Evolutionary conservation across 2,888 invertebrate species (phyloP).

Genomic region (Mystacides longicornis): DNA sequence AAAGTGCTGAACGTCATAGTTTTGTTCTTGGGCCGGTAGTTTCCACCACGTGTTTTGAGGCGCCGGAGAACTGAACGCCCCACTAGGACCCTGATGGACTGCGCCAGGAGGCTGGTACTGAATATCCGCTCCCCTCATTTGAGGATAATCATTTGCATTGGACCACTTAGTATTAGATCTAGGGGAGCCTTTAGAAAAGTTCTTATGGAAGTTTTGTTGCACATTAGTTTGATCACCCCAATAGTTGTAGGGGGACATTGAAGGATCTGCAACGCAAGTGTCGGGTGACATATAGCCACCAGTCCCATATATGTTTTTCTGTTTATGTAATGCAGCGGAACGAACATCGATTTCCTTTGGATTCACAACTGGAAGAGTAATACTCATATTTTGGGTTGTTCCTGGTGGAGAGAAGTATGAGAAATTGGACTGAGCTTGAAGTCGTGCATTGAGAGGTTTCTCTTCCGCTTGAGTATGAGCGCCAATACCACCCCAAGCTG

Average conservation of each 20-base stretch:
- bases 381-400: slow-evolving; percentile 35
- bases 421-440: slow-evolving; percentile 12
- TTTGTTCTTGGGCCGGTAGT: slow-evolving; percentile 13
- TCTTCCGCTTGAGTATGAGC: background rate
- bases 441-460: background rate
- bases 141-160: slow-evolving; percentile 5
- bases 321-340: slow-evolving; percentile 45
- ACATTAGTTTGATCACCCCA: slow-evolving; percentile 9
- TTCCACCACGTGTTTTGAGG: slow-evolving; percentile 17
- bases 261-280: slow-evolving; percentile 5
- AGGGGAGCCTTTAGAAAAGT: slow-evolving; percentile 14
- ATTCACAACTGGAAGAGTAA: slow-evolving; percentile 43
- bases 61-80: background rate
- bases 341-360: slow-evolving; percentile 48
- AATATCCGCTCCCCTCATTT: background rate
- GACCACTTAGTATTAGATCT: slow-evolving; percentile 19
- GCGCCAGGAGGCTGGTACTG: background rate
- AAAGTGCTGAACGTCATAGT: background rate
- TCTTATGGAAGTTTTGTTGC: slow-evolving; percentile 1
- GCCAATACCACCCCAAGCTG: slow-evolving; percentile 14
- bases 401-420: slow-evolving; percentile 26
- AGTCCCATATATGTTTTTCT: slow-evolving; percentile 29
- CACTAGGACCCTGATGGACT: too few species aligned
- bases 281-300: slow-evolving; percentile 8
- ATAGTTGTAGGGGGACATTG: slow-evolving; percentile 15